Base-by-base conservation (phyloP, 2,113 vertebrate species). In the Agapornis roseicollis region DNA sequence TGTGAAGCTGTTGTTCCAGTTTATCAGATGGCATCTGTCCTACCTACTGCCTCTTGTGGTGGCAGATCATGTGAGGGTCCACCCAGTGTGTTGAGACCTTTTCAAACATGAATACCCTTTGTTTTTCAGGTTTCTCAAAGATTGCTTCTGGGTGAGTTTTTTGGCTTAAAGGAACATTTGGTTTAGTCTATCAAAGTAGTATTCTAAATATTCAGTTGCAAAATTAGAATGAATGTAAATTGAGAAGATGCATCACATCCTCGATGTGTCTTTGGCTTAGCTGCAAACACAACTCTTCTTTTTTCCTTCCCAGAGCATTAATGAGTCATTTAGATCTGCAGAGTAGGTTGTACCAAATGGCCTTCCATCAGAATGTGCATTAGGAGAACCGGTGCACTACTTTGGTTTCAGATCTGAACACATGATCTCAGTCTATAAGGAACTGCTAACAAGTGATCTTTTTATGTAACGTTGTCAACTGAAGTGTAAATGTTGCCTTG, bases 241-340 rank as follows among this genome's bases (percentile, higher is more conserved):
- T 90, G 42, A 10, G 78, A 69, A 37, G n/a, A 77, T 60, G 71
- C 61, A 66, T 86, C n/a, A 46, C n/a, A 70, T 76, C 39, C 42
- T 90, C 74, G 27, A 66, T 66, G 29, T 69, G 44, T 90, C 65
- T 91, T 90, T 74, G 50, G 58, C 52, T 94, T 91, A 80, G 63
- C 77, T 80, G 53, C 68, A 93, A 9, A 86, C 39, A 46, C 85
- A 86, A 69, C 66, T 71, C 46, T 44, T 22, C 53, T 77, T 52
- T 79, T 81, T 70, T 37, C 14, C 11, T 80, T 91, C 69, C 28
- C 35, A 37, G 58, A 84, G 35, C 64, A 50, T 89, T 89, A 91
- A 22, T 84, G 78, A 91, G 85, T 94, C 85, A 89, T 69, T 87
- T 94, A n/a, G 80, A 64, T 80, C 81, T 94, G 72, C 77, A 89